Conservation (phyloP, 2,797 vertebrate species). For the Octomys mimax region DNA sequence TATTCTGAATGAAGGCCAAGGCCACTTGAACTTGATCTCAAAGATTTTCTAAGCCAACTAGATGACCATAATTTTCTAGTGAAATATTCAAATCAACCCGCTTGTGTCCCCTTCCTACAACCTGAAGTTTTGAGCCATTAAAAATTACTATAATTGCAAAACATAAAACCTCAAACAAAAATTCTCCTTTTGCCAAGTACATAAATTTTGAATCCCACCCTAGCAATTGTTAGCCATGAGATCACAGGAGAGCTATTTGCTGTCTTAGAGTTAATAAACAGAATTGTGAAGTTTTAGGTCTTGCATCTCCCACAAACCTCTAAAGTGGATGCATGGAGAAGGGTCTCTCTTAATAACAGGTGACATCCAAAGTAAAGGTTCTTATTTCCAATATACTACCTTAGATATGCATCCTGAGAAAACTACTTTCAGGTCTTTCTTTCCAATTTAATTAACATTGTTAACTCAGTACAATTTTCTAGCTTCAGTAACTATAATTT, state of each 20-base stretch:
- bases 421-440: not conserved
- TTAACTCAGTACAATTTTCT: conserved; percentile 12
- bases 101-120: not conserved
- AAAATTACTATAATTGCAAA: conserved; percentile 23
- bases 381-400: not conserved
- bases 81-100: not conserved
- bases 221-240: not conserved
- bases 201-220: not conserved
- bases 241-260: not conserved
- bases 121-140: not conserved
- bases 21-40: not conserved
- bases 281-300: not conserved
- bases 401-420: not conserved
- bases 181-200: not conserved
- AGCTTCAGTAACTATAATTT: not conserved
- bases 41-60: not conserved
- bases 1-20: not conserved
- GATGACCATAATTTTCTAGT: conserved; percentile 7
- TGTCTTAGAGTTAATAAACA: not conserved
- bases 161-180: not conserved
- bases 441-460: conserved; percentile 13
- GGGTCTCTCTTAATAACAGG: not conserved
- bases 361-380: not conserved
- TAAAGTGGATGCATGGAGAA: not conserved
- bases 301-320: not conserved